Evolutionary conservation across 2,113 vertebrate genomes (phyloP).

Genomic region (Colossoma macropomum): DNA sequence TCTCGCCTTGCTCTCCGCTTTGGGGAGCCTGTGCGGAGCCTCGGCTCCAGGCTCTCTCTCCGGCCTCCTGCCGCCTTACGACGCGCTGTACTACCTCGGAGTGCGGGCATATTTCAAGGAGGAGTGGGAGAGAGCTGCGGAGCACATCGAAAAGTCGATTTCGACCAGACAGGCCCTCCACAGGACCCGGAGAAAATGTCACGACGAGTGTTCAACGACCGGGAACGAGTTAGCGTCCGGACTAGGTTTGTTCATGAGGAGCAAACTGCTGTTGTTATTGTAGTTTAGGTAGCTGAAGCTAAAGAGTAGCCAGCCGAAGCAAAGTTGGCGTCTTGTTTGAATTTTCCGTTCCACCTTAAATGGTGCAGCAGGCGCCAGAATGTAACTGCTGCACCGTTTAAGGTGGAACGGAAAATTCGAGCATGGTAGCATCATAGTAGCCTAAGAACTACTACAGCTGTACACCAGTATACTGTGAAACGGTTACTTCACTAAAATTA

Average conservation of each 20-base stretch:
- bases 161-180: constrained; percentile 75
- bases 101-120: constrained; percentile 84
- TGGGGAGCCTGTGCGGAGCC: background rate
- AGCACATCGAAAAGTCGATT: constrained; percentile 85
- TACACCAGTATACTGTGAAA: too few species aligned
- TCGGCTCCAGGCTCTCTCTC: constrained; percentile 29
- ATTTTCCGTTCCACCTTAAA: background rate
- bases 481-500: too few species aligned
- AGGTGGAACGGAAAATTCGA: too few species aligned
- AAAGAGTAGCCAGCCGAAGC: too few species aligned
- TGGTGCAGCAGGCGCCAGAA: too few species aligned
- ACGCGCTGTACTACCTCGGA: constrained; percentile 86
- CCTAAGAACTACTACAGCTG: too few species aligned
- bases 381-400: too few species aligned
- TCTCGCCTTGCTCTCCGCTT: constrained; percentile 19
- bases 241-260: constrained; percentile 54
- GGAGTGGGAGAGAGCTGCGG: constrained; percentile 86
- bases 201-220: constrained; percentile 67
- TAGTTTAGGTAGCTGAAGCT: too few species aligned
- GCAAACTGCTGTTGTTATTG: background rate
- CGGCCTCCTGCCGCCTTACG: constrained; percentile 74
- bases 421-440: too few species aligned
- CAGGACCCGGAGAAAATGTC: constrained; percentile 72
- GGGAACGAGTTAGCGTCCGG: constrained; percentile 58
- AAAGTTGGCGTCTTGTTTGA: too few species aligned